Base-by-base conservation (phyloP, 2,888 invertebrate species). In the Neoitamus cyanurus region DNA sequence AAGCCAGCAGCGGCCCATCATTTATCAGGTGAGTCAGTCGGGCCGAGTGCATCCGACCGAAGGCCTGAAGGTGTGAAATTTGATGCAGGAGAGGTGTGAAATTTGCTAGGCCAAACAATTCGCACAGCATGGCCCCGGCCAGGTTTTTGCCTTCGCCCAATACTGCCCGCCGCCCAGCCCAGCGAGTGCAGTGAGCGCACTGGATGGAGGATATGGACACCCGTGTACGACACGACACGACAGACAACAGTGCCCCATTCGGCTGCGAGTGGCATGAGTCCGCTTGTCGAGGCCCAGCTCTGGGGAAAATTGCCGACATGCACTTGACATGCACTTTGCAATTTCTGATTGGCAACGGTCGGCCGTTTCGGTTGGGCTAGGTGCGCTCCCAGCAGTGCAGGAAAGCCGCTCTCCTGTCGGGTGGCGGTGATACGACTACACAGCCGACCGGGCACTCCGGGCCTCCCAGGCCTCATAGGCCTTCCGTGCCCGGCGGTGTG, bases 311-410 rank as follows among this genome's bases (percentile, higher is more conserved):
- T 15, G 42, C 46, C 37, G 28, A 77, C 77, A 77, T 77, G 77
- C 75, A 75, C 75, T 75, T 75, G 75, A 75, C 75, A 75, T 75
- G 75, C 75, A 75, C 75, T 75, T 75, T 75, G 31, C 77, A 42
- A 77, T 77, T 77, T 77, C 77, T 77, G 77, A 77, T 77, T 77
- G 77, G 77, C 15, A 46, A 77, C 34, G 77, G 42, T 46, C 20
- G 42, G 28, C 28, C 46, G 42, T 31, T 72, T 72, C 34, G 15
- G 34, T 13, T 46, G 36, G 15, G 34, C 42, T 46, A 42, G 77
- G 25, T 30, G 31, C 30, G 30, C 30, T 42, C 37, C n/a, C 46
- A 30, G 46, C 46, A 20, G 20, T 20, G 9, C n/a, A 34, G 34
- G 7, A 34, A 34, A 34, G 34, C 34, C 4, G 34, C 34, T 34